phyloP scores from a whole-genome alignment of 2,888 invertebrate genomes.

The Pseudeuparius sepicola region DNA sequence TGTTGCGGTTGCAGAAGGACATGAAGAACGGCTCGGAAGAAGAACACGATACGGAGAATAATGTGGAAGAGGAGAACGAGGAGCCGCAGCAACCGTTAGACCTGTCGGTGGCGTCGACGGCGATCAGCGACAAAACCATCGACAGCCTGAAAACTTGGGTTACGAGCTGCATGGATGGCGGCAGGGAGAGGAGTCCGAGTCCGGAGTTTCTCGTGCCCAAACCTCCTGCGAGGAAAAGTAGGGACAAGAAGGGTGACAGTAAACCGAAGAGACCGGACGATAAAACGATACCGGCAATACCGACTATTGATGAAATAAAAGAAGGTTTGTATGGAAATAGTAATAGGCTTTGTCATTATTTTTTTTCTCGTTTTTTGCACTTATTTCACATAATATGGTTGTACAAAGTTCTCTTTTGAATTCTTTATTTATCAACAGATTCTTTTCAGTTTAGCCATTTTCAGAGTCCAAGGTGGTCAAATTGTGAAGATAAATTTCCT shows the following conservation, averaged over 20 bases:
- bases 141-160: constrained; percentile 26
- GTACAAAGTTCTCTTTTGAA: too few relatives aligned
- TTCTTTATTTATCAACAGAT: too few relatives aligned
- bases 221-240: neutral
- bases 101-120: constrained; percentile 3
- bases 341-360: too few relatives aligned
- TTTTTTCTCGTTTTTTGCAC: too few relatives aligned
- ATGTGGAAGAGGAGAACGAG: constrained; percentile 14
- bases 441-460: too few relatives aligned
- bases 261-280: neutral
- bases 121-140: constrained; percentile 21
- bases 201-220: constrained; percentile 21
- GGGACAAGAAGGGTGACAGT: neutral
- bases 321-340: constrained; percentile 19
- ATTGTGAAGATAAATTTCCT: too few relatives aligned
- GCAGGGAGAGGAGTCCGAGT: constrained; percentile 25
- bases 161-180: constrained; percentile 23
- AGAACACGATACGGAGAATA: constrained; percentile 16
- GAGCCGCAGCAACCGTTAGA: constrained; percentile 6
- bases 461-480: too few relatives aligned
- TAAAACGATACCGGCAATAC: constrained; percentile 9
- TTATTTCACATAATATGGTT: too few relatives aligned
- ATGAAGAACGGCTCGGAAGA: constrained; percentile 6
- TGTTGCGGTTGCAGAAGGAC: constrained; percentile 29
- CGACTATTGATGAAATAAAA: constrained; percentile 25